Conservation (phyloP, 2,113 vertebrate genomes). For the Terrapene triunguis region DNA sequence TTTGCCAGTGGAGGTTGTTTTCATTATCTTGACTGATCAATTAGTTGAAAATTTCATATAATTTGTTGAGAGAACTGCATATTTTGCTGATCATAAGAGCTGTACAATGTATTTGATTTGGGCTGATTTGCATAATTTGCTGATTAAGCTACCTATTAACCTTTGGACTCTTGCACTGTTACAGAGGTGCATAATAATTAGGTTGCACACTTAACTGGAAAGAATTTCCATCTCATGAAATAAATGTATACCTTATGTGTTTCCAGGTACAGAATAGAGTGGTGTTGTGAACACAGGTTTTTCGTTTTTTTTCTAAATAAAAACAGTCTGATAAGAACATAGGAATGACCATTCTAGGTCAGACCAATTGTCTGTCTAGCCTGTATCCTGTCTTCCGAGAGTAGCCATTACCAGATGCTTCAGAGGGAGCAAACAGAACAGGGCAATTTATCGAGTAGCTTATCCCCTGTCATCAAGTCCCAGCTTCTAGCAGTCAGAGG, state of each 20-base stretch:
- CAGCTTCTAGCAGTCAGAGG: neutral
- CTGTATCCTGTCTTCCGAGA: neutral
- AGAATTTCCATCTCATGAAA: constrained; percentile 1
- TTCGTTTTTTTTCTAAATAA: neutral
- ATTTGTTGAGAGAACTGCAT: constrained; percentile 13
- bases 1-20: neutral
- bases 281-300: neutral
- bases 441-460: neutral
- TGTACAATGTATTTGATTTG: constrained; percentile 45
- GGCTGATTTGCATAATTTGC: constrained; percentile 63
- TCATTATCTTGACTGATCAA: neutral
- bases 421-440: neutral
- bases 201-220: constrained; percentile 19
- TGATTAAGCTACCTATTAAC: constrained; percentile 63
- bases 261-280: neutral
- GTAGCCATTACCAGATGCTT: neutral
- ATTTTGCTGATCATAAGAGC: constrained; percentile 43
- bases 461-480: no score
- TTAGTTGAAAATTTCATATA: neutral
- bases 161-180: constrained; percentile 66
- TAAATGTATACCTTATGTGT: neutral
- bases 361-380: neutral
- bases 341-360: neutral
- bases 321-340: neutral
- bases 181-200: constrained; percentile 54